Evolutionary conservation across 2,113 vertebrate genomes (phyloP).

Genomic region (Nanorana parkeri): DNA sequence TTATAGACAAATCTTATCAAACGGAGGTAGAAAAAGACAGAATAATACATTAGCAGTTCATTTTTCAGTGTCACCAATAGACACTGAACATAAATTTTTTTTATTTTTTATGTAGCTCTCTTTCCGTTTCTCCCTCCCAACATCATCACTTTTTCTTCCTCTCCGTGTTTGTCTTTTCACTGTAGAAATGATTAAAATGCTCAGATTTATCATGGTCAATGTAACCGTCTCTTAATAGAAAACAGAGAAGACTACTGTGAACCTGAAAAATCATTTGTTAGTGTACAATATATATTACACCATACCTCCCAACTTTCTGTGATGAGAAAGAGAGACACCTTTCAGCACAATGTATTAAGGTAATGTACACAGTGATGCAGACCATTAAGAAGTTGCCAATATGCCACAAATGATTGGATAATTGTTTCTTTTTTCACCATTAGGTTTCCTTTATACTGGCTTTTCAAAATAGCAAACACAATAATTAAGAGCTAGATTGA

Average conservation of each 20-base stretch:
- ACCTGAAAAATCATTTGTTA: not conserved
- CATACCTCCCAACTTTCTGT: too few species aligned
- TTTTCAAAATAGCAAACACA: too few species aligned
- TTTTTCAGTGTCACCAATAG: conserved; percentile 7
- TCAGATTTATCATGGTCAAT: conserved; percentile 23
- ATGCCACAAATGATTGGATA: too few species aligned
- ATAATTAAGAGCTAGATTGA: too few species aligned
- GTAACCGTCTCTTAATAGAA: not conserved
- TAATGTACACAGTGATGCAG: too few species aligned
- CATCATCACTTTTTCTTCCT: not conserved
- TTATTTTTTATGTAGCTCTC: not conserved
- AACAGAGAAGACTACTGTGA: not conserved
- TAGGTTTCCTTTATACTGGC: too few species aligned
- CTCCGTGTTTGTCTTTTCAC: not conserved
- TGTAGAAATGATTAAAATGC: not conserved
- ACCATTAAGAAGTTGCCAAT: too few species aligned
- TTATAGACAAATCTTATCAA: not conserved
- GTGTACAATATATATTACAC: not conserved
- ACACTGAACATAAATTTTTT: not conserved
- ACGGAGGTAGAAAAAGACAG: not conserved
- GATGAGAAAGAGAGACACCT: too few species aligned
- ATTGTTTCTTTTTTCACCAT: too few species aligned
- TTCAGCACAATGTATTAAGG: too few species aligned
- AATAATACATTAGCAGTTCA: not conserved
- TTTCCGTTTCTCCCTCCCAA: not conserved